These are phyloP conservation scores for Limnephilus marmoratus DNA, from an alignment of 2,888 invertebrate species.

Conservation along the genomic window DNA sequence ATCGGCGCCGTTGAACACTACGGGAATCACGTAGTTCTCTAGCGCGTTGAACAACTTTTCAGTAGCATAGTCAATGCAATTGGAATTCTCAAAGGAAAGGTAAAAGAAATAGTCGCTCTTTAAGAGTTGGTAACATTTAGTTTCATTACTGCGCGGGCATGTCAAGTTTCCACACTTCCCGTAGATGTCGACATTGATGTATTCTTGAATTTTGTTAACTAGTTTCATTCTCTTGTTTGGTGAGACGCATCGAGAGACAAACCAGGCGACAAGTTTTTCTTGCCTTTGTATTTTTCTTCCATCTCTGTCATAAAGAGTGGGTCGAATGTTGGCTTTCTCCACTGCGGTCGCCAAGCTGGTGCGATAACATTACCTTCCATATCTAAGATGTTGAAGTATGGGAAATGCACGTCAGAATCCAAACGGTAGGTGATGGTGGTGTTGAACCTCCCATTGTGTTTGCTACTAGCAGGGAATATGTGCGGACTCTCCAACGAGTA, in stretches of 20 bases:
- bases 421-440: conserved; percentile 78
- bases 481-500: conserved; percentile 73
- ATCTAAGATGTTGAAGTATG: conserved; percentile 71
- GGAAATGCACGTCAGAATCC: conserved; percentile 75
- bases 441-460: conserved; percentile 75
- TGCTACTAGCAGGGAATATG: conserved; percentile 66
- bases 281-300: background rate
- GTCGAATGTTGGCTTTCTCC: conserved; percentile 66
- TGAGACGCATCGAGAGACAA: background rate
- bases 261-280: background rate
- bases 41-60: conserved; percentile 78
- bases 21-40: conserved; percentile 73
- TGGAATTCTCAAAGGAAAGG: conserved; percentile 82
- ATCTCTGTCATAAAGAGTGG: background rate
- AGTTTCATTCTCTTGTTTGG: conserved; percentile 67
- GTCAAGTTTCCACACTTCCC: conserved; percentile 78
- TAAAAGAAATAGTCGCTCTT: conserved; percentile 82
- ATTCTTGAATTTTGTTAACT: conserved; percentile 74
- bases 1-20: conserved; percentile 84
- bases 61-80: conserved; percentile 84
- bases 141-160: conserved; percentile 67
- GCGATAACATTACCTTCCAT: conserved; percentile 68
- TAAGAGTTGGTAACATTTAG: conserved; percentile 70
- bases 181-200: conserved; percentile 80
- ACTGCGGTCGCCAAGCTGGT: conserved; percentile 67